Conservation (phyloP, 2,113 vertebrate genomes). For the Megaceryle maxima region DNA sequence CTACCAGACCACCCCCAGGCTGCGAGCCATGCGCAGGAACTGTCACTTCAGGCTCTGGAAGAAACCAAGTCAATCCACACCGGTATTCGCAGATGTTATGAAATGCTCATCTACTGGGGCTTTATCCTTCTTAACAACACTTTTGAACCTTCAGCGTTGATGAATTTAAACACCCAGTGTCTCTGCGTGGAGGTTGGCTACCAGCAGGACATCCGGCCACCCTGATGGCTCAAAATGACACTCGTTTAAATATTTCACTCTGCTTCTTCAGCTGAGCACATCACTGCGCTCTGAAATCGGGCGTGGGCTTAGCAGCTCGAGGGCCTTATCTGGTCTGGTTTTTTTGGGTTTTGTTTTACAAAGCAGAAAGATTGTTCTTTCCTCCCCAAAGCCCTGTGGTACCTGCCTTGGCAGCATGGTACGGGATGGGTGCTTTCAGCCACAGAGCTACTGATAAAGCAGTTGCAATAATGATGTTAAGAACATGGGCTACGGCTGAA, state of each 20-base stretch:
- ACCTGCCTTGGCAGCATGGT: rapidly evolving
- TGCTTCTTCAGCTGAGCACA: not conserved
- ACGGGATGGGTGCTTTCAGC: not conserved
- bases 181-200: not conserved
- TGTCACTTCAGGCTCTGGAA: not conserved
- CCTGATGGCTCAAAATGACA: rapidly evolving
- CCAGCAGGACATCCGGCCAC: not conserved
- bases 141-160: not conserved
- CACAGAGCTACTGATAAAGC: not conserved
- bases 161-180: not conserved
- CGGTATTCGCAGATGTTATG: not conserved
- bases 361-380: not conserved
- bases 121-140: not conserved
- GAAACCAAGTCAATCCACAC: not conserved
- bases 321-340: too few species aligned
- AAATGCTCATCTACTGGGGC: not conserved
- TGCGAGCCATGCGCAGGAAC: not conserved
- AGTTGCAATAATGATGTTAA: not conserved
- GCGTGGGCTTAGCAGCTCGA: not conserved
- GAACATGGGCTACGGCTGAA: not conserved
- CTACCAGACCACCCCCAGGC: not conserved
- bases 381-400: not conserved
- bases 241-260: not conserved
- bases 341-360: not conserved
- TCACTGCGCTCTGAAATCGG: not conserved